phyloP scores from a whole-genome alignment of 2,113 vertebrate genomes.

The Pangasianodon hypophthalmus region DNA sequence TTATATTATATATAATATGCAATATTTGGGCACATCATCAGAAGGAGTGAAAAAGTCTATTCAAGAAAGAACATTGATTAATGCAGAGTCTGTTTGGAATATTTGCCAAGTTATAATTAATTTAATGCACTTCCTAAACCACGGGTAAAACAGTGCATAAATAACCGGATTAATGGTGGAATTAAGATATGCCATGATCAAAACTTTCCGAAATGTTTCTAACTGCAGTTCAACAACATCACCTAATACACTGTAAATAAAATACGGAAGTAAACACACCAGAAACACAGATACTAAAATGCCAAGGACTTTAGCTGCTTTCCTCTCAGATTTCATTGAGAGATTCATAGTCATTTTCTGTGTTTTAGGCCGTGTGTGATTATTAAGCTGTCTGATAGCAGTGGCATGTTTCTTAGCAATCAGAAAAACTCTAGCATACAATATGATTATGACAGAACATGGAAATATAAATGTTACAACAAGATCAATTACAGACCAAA shows the following conservation, averaged over 20 bases:
- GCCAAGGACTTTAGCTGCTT: conserved; percentile 9
- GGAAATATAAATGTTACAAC: conserved; percentile 48
- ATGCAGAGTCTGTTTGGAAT: conserved; percentile 38
- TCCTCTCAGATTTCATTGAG: no score
- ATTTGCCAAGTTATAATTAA: conserved; percentile 57
- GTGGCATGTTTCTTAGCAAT: conserved; percentile 49
- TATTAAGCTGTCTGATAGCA: conserved; percentile 54
- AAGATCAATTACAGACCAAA: conserved; percentile 25
- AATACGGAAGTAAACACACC: conserved; percentile 40
- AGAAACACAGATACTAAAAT: conserved; percentile 48
- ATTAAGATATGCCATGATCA: conserved; percentile 32
- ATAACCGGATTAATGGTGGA: conserved; percentile 58
- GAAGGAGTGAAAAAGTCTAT: no score
- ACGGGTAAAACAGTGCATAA: conserved; percentile 56
- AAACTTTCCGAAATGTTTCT: neutral
- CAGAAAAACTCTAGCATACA: conserved; percentile 30
- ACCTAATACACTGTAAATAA: conserved; percentile 25
- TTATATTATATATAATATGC: no score
- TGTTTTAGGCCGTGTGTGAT: neutral
- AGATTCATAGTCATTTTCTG: no score
- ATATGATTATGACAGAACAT: conserved; percentile 38
- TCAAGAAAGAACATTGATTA: conserved; percentile 39
- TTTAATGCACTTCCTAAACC: conserved; percentile 53
- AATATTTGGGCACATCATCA: no score
- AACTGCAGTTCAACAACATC: neutral